Percentiles rank a stretch among this genome's conserved stretches.
Conservation (phyloP, 2,888 invertebrate genomes). For the Beris chalybata region DNA sequence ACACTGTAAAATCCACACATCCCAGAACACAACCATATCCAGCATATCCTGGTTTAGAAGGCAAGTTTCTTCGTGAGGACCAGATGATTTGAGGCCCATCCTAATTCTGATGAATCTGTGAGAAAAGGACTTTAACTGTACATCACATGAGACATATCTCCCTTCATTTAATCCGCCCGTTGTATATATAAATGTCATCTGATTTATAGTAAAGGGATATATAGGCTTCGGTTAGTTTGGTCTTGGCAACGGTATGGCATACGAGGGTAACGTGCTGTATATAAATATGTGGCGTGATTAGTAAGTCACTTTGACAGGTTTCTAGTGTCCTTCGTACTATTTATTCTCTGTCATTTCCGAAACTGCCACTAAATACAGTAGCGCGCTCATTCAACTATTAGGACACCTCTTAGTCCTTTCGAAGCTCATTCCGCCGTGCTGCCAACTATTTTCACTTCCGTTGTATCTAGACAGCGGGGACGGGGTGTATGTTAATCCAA, state of each 20-base stretch:
- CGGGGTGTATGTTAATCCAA: conserved; percentile 13
- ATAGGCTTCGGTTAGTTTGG: background rate
- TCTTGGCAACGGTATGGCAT: background rate
- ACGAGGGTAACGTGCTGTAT: background rate
- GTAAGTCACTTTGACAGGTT: conserved; percentile 20
- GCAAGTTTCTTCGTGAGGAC: conserved; percentile 6
- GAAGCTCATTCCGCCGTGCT: too few relatives aligned
- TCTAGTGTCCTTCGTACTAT: background rate
- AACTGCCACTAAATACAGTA: too few relatives aligned
- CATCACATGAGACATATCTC: conserved; percentile 16
- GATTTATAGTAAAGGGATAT: conserved; percentile 4
- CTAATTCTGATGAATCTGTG: conserved; percentile 23
- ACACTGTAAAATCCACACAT: background rate
- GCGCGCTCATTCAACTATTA: conserved; percentile 21
- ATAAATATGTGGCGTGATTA: conserved; percentile 8
- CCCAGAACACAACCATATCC: background rate
- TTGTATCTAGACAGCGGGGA: too few relatives aligned
- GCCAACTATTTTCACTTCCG: too few relatives aligned
- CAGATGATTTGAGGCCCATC: conserved; percentile 4
- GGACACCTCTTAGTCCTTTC: background rate
- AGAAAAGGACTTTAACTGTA: conserved; percentile 11
- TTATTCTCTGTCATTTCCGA: too few relatives aligned
- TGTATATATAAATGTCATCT: conserved; percentile 4
- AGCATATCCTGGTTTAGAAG: background rate
- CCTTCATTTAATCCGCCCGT: conserved; percentile 12